These are phyloP conservation scores for Pavo muticus DNA, from an alignment of 2,113 vertebrate species.

Conservation along the genomic window DNA sequence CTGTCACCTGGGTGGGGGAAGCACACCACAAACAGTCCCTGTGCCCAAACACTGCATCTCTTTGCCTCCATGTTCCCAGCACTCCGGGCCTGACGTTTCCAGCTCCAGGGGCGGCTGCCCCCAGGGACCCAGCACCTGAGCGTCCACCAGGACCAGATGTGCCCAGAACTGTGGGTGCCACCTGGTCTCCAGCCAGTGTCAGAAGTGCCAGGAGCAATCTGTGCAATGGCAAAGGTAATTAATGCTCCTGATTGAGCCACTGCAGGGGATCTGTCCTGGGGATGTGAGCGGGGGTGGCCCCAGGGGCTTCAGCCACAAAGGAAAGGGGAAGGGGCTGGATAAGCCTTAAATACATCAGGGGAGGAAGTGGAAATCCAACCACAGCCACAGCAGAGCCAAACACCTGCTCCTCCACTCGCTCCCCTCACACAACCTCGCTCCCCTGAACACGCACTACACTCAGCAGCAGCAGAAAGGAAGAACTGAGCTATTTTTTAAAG, in stretches of 20 bases:
- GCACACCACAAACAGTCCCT: neutral
- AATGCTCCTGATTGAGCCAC: neutral
- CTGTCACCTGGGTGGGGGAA: neutral
- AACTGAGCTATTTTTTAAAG: neutral
- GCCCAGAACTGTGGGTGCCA: neutral
- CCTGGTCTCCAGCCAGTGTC: neutral
- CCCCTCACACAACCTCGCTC: neutral
- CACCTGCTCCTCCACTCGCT: neutral
- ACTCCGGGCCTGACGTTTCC: rapidly evolving
- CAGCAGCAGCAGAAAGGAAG: neutral
- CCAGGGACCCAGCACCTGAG: neutral
- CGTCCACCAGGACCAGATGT: rapidly evolving
- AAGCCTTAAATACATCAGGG: neutral
- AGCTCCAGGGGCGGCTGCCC: neutral
- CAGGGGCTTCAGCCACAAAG: neutral
- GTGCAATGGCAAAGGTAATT: neutral
- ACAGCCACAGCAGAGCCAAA: neutral
- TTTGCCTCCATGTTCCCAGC: neutral
- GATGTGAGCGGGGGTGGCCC: neutral
- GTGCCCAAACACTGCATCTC: neutral
- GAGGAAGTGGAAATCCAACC: conserved; percentile 14
- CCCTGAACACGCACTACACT: neutral
- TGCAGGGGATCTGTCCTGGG: neutral
- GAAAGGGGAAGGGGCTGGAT: neutral
- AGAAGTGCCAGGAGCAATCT: neutral